phyloP scores from a whole-genome alignment of 2,797 vertebrate genomes.

The Acrocephalus scirpaceus region DNA sequence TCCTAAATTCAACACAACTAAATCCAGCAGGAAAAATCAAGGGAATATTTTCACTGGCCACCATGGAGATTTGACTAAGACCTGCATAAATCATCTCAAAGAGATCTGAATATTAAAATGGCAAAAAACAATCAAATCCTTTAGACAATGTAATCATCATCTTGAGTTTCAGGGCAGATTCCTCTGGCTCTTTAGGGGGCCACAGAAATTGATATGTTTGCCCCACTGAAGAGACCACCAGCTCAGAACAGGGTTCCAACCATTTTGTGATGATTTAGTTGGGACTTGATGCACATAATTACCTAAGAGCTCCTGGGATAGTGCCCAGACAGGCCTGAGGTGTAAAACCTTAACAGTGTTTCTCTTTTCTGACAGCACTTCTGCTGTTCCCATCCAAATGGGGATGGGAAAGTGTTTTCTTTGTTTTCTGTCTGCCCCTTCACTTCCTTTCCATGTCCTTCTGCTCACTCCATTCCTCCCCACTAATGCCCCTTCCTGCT shows the following conservation, averaged over 20 bases:
- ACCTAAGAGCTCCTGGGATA: not conserved
- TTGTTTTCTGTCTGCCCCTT: not conserved
- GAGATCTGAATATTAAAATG: not conserved
- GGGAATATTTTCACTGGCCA: not conserved
- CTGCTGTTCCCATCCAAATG: not conserved
- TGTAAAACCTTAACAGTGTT: not conserved
- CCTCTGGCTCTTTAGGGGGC: not conserved
- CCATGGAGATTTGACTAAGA: not conserved
- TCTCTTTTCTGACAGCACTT: not conserved
- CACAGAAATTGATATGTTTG: not conserved
- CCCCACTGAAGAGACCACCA: not conserved
- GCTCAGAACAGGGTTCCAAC: not conserved
- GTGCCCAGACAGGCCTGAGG: not conserved
- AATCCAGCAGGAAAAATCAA: not conserved
- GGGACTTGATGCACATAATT: not conserved
- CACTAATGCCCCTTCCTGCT: not conserved
- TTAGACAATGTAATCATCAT: not conserved
- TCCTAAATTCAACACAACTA: not conserved
- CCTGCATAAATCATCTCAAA: not conserved
- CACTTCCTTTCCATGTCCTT: not conserved
- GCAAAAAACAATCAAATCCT: not conserved
- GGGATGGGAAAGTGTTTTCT: not conserved
- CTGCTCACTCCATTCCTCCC: not conserved
- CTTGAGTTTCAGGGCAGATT: not conserved
- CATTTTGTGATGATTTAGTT: not conserved